Evolutionary conservation across 2,113 vertebrate genomes (phyloP).

Genomic region (Chascanopsetta lugubris): DNA sequence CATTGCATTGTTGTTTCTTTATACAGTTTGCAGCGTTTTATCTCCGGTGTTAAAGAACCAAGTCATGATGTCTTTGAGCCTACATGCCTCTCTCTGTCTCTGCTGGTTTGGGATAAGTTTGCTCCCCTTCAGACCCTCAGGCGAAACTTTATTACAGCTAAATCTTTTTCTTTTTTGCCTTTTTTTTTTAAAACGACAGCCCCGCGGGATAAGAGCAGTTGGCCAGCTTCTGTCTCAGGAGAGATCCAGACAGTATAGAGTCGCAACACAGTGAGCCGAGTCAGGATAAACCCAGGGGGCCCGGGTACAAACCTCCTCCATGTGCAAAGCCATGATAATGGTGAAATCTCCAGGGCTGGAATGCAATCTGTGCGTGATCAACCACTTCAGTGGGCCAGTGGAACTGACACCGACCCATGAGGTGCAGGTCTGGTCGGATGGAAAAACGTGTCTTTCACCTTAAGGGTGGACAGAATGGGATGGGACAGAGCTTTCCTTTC

Average conservation of each 20-base stretch:
- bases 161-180: no score
- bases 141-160: conserved; percentile 42
- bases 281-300: conserved; percentile 18
- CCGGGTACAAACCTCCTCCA: conserved; percentile 10
- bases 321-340: conserved; percentile 30
- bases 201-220: neutral
- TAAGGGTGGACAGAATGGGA: conserved; percentile 33
- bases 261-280: conserved; percentile 21
- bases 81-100: conserved; percentile 23
- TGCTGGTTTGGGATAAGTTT: conserved; percentile 30
- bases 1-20: conserved; percentile 38
- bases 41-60: conserved; percentile 39
- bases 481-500: conserved; percentile 16
- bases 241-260: conserved; percentile 7
- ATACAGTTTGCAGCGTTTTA: conserved; percentile 32
- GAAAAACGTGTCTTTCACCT: conserved; percentile 49
- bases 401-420: conserved; percentile 40
- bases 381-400: conserved; percentile 30
- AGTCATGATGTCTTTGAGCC: conserved; percentile 20
- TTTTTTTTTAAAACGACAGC: conserved; percentile 14
- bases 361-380: conserved; percentile 45
- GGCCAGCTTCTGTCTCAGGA: conserved; percentile 14
- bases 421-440: conserved; percentile 33
- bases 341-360: conserved; percentile 38
- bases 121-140: conserved; percentile 31